Percentiles rank a stretch among this genome's conserved stretches.
Evolutionary conservation across 1,140 invertebrate genomes (phyloP).

Genomic region (Drosophila sechellia): DNA sequence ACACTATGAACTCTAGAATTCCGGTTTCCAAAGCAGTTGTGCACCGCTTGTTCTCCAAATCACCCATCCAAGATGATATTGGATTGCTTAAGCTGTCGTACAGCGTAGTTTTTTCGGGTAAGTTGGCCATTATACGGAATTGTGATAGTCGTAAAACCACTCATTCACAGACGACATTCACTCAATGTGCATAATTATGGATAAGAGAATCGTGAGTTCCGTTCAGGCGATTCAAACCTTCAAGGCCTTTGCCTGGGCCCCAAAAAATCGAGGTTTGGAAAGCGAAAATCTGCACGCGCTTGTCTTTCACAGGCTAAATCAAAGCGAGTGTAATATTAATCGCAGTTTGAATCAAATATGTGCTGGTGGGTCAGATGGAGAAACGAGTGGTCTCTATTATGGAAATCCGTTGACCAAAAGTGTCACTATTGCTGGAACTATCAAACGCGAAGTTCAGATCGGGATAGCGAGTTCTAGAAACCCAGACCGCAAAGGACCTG

Average conservation of each 20-base stretch:
- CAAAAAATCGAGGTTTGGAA: neutral
- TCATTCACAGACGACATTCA: neutral
- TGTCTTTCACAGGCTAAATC: too few relatives aligned
- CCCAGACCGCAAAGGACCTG: too few relatives aligned
- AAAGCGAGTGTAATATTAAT: too few relatives aligned
- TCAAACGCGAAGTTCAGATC: too few relatives aligned
- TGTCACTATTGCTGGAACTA: too few relatives aligned
- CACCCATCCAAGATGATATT: neutral
- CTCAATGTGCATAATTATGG: constrained; percentile 3
- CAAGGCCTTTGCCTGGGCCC: constrained; percentile 9
- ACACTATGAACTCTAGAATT: too few relatives aligned
- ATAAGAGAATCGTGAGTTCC: rapidly evolving
- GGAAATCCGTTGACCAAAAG: too few relatives aligned
- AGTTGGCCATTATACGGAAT: neutral
- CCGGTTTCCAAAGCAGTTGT: neutral
- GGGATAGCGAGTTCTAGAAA: too few relatives aligned
- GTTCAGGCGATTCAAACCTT: rapidly evolving
- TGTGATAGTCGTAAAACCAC: too few relatives aligned
- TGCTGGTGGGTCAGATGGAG: too few relatives aligned
- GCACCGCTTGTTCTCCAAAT: neutral
- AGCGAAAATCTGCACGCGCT: neutral
- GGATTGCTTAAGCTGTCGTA: neutral
- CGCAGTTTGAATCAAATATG: too few relatives aligned
- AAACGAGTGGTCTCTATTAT: too few relatives aligned
- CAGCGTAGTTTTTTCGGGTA: neutral